A percentile compares a stretch with the other conserved stretches of the same genome.
Evolutionary conservation across 2,113 vertebrate species (phyloP).

Genomic region (Atrichornis clamosus): DNA sequence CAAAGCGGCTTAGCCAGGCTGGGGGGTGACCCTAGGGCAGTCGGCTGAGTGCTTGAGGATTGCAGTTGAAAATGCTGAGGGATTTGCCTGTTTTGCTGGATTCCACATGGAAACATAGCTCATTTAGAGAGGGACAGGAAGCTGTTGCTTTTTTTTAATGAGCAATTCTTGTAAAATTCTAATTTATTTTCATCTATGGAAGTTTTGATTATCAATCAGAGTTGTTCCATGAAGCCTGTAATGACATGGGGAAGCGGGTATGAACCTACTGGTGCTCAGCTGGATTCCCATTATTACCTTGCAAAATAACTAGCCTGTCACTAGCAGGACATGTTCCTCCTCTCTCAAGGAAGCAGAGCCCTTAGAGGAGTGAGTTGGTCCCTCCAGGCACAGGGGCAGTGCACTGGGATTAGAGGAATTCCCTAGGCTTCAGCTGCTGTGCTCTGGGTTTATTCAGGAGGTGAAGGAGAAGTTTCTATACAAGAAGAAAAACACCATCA

Average conservation of each 20-base stretch:
- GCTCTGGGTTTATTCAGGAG: not conserved
- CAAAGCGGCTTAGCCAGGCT: not conserved
- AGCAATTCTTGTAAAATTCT: constrained; percentile 31
- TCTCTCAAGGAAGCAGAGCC: not conserved
- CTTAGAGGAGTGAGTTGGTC: rapidly evolving
- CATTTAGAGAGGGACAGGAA: not conserved
- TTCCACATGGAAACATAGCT: not conserved
- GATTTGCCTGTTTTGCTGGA: not conserved
- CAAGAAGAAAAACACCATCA: not conserved
- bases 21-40: not conserved
- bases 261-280: not conserved
- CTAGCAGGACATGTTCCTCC: not conserved
- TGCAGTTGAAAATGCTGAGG: not conserved
- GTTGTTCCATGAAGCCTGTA: not conserved
- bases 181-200: constrained; percentile 18
- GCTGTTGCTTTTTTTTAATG: constrained; percentile 3
- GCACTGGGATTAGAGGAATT: not conserved
- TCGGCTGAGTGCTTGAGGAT: rapidly evolving
- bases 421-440: not conserved
- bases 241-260: not conserved
- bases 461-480: not conserved
- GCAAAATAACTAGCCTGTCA: not conserved
- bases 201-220: not conserved
- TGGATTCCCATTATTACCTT: not conserved
- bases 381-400: no score